These are phyloP conservation scores for Xestoiulus laeticollis DNA, from an alignment of 2,888 invertebrate species.

Conservation along the genomic window DNA sequence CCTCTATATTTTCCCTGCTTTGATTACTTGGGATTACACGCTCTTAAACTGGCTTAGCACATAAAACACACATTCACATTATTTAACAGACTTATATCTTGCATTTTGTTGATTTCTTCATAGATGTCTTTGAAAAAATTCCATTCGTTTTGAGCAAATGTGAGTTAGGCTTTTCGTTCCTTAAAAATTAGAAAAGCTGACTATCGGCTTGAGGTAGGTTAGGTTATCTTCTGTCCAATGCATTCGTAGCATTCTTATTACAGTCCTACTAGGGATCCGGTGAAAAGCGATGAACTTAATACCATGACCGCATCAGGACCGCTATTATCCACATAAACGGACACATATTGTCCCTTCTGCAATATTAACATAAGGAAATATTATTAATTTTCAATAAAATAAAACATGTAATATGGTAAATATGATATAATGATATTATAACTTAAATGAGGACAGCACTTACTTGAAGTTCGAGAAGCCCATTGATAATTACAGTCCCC, in stretches of 20 bases:
- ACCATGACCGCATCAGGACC: constrained; percentile 59
- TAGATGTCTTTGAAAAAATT: not conserved
- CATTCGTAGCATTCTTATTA: not conserved
- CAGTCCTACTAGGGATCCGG: constrained; percentile 60
- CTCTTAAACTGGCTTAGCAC: too few relatives aligned
- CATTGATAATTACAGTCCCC: constrained; percentile 59
- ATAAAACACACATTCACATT: not conserved
- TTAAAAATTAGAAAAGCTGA: not conserved
- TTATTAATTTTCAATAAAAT: too few relatives aligned
- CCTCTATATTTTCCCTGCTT: too few relatives aligned
- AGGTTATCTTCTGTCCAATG: not conserved
- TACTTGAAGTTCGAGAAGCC: constrained; percentile 61
- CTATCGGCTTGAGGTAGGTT: not conserved
- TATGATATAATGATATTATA: not conserved
- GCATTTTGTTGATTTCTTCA: not conserved
- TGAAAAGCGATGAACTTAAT: constrained; percentile 61
- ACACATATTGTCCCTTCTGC: constrained; percentile 62
- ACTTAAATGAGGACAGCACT: constrained; percentile 45
- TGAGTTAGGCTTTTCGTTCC: not conserved
- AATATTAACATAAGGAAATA: too few relatives aligned
- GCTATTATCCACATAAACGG: constrained; percentile 62
- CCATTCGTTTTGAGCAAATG: not conserved
- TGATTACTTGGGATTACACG: too few relatives aligned
- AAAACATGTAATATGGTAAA: constrained; percentile 42
- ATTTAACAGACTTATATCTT: not conserved